These are phyloP conservation scores for Uria aalge DNA, from an alignment of 2,113 vertebrate species.

Conservation along the genomic window DNA sequence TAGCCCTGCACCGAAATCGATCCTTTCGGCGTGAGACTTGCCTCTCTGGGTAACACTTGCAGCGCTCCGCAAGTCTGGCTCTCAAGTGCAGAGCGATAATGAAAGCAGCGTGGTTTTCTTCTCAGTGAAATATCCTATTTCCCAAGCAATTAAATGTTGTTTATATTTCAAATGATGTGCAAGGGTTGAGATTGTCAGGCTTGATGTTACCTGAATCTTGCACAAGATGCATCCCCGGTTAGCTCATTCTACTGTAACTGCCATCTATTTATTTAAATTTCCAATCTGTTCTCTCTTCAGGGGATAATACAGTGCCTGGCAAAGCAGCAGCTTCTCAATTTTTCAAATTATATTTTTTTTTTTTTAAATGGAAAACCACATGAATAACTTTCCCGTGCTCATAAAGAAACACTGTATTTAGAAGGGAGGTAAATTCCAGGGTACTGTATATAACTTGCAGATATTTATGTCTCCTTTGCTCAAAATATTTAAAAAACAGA, in stretches of 20 bases:
- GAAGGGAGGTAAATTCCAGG: not conserved
- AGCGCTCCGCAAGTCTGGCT: not conserved
- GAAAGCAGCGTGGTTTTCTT: constrained; percentile 46
- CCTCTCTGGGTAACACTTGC: constrained; percentile 9
- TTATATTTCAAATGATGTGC: constrained; percentile 64
- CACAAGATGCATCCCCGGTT: constrained; percentile 47
- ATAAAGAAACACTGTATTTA: not conserved
- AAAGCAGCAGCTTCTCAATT: constrained; percentile 56
- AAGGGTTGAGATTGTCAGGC: constrained; percentile 59
- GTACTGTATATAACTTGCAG: not conserved
- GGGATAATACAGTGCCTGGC: constrained; percentile 69
- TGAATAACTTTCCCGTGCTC: constrained; percentile 3
- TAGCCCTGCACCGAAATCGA: not conserved
- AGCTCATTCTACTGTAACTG: constrained; percentile 65
- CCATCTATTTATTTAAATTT: constrained; percentile 76
- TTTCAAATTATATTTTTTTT: constrained; percentile 59
- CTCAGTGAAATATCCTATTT: constrained; percentile 50
- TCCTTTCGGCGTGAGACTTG: not conserved
- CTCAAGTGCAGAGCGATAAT: not conserved
- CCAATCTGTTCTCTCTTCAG: constrained; percentile 76
- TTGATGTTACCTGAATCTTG: constrained; percentile 70
- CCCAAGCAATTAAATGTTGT: constrained; percentile 72
- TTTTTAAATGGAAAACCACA: constrained; percentile 44
- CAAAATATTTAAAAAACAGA: not conserved
- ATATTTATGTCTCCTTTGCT: not conserved